These are phyloP conservation scores for Rhagonycha lutea DNA, from an alignment of 2,888 invertebrate genomes.

Conservation along the genomic window DNA sequence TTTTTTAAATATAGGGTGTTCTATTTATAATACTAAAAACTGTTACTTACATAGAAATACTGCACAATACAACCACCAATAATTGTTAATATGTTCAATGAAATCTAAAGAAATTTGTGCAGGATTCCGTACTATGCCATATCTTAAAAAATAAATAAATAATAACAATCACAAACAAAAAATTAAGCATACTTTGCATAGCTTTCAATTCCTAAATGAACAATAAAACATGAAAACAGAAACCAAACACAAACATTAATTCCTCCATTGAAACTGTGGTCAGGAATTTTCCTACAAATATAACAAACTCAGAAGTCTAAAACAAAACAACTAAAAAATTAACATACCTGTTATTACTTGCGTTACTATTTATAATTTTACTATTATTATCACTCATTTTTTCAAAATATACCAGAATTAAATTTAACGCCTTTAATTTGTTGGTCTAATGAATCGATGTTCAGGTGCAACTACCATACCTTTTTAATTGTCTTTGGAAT, in stretches of 20 bases:
- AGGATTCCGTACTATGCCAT: constrained; percentile 8
- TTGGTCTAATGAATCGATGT: too few species aligned
- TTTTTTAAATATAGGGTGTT: too few species aligned
- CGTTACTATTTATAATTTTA: not conserved
- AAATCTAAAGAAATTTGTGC: not conserved
- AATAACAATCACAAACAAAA: not conserved
- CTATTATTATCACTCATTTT: not conserved
- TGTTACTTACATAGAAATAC: not conserved
- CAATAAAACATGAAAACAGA: not conserved
- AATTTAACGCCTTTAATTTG: too few species aligned
- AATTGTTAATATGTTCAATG: not conserved
- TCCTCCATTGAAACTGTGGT: not conserved
- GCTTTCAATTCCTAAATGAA: not conserved
- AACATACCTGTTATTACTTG: not conserved
- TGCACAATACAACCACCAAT: constrained; percentile 2
- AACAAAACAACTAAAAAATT: not conserved
- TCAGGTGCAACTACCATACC: too few species aligned
- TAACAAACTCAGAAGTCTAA: not conserved
- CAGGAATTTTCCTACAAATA: not conserved
- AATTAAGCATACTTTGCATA: not conserved
- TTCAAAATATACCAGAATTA: not conserved
- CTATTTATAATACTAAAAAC: not conserved
- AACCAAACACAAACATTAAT: not conserved
- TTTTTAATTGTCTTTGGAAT: too few species aligned
- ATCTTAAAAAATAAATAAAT: not conserved